phyloP scores from a whole-genome alignment of 2,113 vertebrate genomes.

The Polyodon spathula region DNA sequence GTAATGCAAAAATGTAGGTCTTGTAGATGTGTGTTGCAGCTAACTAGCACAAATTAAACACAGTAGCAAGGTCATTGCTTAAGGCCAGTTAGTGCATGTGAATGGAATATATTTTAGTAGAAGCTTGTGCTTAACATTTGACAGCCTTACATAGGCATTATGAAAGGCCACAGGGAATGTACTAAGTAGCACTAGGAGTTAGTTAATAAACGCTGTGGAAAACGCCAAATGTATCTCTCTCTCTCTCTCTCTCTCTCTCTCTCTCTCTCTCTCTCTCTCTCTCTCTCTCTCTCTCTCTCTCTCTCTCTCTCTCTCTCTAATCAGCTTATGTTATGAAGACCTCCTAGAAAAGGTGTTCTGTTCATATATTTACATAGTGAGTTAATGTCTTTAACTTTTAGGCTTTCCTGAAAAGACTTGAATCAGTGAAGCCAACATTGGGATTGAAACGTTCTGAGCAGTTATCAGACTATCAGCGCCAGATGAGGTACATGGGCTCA shows the following conservation, averaged over 20 bases:
- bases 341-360: not conserved
- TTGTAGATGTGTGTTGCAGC: too few species aligned
- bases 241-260: too few species aligned
- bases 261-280: too few species aligned
- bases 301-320: too few species aligned
- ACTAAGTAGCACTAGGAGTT: too few species aligned
- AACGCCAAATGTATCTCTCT: too few species aligned
- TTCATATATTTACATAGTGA: conserved; percentile 9
- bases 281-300: too few species aligned
- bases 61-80: conserved; percentile 5
- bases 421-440: conserved; percentile 76
- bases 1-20: too few species aligned
- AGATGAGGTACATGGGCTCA: conserved; percentile 52
- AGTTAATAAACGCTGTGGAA: too few species aligned
- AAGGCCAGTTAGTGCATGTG: conserved; percentile 2
- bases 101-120: not conserved
- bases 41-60: not conserved
- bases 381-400: conserved; percentile 34
- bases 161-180: too few species aligned
- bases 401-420: conserved; percentile 81
- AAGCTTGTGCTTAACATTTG: not conserved
- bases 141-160: not conserved
- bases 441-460: conserved; percentile 77
- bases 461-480: conserved; percentile 75
- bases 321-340: too few species aligned